These are phyloP conservation scores for Argynnis bischoffii DNA, from an alignment of 2,888 invertebrate genomes.

Conservation along the genomic window DNA sequence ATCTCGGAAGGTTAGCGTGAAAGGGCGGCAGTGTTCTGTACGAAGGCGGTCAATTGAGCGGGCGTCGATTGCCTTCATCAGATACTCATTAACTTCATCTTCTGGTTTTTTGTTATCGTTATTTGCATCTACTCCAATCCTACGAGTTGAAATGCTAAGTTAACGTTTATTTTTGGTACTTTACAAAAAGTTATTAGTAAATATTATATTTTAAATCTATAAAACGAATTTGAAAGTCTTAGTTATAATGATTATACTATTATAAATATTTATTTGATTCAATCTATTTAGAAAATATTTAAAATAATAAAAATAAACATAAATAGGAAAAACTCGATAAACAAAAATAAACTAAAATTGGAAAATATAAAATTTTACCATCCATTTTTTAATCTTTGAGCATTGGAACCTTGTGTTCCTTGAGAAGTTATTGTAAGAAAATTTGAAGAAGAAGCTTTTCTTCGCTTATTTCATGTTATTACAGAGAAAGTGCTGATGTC, in stretches of 20 bases:
- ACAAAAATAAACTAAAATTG: background rate
- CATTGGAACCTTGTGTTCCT: background rate
- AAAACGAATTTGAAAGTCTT: too few relatives aligned
- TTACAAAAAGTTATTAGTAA: too few relatives aligned
- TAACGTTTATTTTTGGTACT: too few relatives aligned
- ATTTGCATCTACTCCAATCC: constrained; percentile 88
- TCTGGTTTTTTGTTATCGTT: constrained; percentile 90
- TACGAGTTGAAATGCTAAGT: constrained; percentile 50
- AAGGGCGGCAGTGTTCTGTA: constrained; percentile 92
- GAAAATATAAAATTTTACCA: background rate
- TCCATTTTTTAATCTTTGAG: background rate
- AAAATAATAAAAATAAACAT: too few relatives aligned
- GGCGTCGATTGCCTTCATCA: constrained; percentile 97
- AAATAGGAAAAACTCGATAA: too few relatives aligned
- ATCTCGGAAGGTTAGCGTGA: constrained; percentile 93
- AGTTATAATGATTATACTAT: too few relatives aligned
- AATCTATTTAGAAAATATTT: too few relatives aligned
- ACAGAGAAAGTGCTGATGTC: constrained; percentile 1
- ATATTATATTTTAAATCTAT: too few relatives aligned
- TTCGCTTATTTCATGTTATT: background rate
- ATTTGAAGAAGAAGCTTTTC: background rate
- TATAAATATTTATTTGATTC: too few relatives aligned
- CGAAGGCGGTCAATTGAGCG: constrained; percentile 94
- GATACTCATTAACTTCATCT: constrained; percentile 97
- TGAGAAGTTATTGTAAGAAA: background rate